phyloP scores from a whole-genome alignment of 2,797 vertebrate genomes.

The Hipposideros larvatus region DNA sequence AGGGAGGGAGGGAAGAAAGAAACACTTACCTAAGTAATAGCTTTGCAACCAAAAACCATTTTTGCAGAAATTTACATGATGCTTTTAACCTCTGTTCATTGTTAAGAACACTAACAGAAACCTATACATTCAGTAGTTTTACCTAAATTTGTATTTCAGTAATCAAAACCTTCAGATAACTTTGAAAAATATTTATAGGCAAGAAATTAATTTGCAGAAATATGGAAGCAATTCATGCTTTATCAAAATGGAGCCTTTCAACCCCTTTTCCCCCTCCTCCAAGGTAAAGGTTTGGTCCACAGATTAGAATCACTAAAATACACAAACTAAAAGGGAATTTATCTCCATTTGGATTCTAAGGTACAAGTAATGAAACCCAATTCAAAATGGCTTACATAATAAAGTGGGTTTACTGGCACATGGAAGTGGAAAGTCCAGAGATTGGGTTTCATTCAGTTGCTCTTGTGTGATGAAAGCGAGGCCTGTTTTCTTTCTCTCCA shows the following conservation, averaged over 20 bases:
- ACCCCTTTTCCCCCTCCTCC: not conserved
- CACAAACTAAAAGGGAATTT: not conserved
- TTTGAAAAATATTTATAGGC: conserved; percentile 46
- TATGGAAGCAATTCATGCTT: not conserved
- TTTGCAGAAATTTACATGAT: conserved; percentile 25
- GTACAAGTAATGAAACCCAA: conserved; percentile 27
- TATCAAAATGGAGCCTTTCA: conserved; percentile 34
- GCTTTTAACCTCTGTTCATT: conserved; percentile 26
- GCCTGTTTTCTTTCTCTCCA: not conserved
- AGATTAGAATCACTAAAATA: conserved; percentile 29
- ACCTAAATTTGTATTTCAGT: conserved; percentile 56
- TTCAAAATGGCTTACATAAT: not conserved
- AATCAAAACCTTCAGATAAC: conserved; percentile 41
- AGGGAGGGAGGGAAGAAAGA: not conserved
- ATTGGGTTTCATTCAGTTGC: not conserved
- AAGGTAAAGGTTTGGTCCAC: not conserved
- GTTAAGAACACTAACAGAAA: conserved; percentile 39
- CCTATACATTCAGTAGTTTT: conserved; percentile 20
- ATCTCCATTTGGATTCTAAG: not conserved
- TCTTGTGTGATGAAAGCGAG: conserved; percentile 15
- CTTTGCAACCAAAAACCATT: not conserved
- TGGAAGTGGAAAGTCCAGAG: not conserved
- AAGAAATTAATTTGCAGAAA: conserved; percentile 57
- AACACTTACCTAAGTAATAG: not conserved
- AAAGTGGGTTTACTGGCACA: not conserved